phyloP scores from a whole-genome alignment of 2,888 invertebrate genomes.

The Noctua comes region DNA sequence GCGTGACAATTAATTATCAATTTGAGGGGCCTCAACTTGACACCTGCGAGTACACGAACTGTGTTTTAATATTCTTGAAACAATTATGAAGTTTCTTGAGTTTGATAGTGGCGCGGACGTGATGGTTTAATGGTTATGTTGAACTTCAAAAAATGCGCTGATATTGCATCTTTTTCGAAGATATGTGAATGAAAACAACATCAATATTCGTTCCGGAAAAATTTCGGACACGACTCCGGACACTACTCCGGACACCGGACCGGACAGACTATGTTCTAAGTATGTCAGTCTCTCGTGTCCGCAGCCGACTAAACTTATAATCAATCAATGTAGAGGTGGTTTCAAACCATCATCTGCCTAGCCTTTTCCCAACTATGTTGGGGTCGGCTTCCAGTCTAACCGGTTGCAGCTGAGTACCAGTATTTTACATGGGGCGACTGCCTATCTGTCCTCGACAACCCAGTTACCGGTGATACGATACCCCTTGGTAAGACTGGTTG shows the following conservation, averaged over 20 bases:
- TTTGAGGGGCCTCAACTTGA: constrained; percentile 83
- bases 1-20: constrained; percentile 89
- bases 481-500: background rate
- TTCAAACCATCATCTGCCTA: too few relatives aligned
- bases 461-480: background rate
- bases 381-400: too few relatives aligned
- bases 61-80: constrained; percentile 65
- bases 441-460: background rate
- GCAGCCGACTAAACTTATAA: background rate
- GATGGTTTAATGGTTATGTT: constrained; percentile 7
- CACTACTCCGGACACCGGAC: background rate
- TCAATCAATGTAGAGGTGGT: background rate
- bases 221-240: background rate
- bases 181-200: background rate
- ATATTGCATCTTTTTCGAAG: background rate
- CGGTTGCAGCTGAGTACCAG: too few relatives aligned
- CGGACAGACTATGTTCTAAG: background rate
- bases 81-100: constrained; percentile 57
- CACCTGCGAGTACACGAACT: constrained; percentile 77
- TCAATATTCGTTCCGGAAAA: background rate
- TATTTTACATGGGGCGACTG: background rate
- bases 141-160: background rate
- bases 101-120: constrained; percentile 27
- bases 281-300: background rate
- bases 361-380: too few relatives aligned